Percentiles rank a stretch among this genome's conserved stretches.
phyloP scores from a whole-genome alignment of 2,888 invertebrate species.

The Orchesellides sinensis region DNA sequence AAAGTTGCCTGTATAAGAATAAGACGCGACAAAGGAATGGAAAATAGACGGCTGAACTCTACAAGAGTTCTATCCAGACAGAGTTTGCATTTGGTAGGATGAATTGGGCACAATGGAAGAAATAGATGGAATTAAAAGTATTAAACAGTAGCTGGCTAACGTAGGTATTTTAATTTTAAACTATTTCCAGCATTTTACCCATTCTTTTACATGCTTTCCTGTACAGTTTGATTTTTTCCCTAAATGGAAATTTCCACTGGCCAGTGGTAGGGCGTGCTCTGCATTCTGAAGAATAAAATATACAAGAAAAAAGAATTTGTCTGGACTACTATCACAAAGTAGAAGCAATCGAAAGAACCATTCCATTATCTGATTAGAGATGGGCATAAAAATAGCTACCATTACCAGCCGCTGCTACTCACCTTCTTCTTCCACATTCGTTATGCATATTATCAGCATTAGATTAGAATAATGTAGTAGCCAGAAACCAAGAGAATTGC shows the following conservation, averaged over 20 bases:
- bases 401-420: conserved; percentile 39
- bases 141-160: no score
- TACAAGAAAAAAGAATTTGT: conserved; percentile 21
- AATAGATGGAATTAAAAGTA: no score
- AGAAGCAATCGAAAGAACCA: conserved; percentile 59
- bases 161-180: no score
- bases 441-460: conserved; percentile 56
- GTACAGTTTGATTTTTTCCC: no score
- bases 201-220: no score
- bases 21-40: background rate
- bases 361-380: conserved; percentile 67
- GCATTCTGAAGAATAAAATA: conserved; percentile 50
- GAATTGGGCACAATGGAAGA: no score
- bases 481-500: background rate
- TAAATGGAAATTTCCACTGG: no score
- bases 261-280: no score
- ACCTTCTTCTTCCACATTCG: conserved; percentile 39
- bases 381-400: conserved; percentile 62
- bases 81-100: no score
- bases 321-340: conserved; percentile 27
- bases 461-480: conserved; percentile 54
- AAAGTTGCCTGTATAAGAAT: background rate
- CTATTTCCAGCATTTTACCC: no score
- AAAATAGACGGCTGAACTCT: conserved; percentile 15
- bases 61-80: conserved; percentile 31